These are phyloP conservation scores for Malurus melanocephalus DNA, from an alignment of 2,113 vertebrate genomes.

Conservation along the genomic window DNA sequence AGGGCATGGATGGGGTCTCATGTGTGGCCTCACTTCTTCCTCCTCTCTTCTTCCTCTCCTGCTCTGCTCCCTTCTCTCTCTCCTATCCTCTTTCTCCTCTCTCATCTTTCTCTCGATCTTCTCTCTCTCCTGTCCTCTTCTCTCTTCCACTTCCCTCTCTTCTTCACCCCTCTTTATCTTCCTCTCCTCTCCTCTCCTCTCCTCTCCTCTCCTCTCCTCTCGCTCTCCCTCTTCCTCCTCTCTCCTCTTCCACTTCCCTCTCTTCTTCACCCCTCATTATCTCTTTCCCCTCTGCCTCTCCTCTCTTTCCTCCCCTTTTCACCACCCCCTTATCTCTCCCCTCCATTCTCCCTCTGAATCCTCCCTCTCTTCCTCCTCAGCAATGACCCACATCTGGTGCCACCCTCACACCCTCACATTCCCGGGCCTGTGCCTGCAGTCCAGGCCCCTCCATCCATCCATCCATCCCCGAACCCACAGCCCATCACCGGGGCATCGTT, in stretches of 20 bases:
- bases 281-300: background rate
- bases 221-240: background rate
- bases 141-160: too few relatives aligned
- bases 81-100: background rate
- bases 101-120: background rate
- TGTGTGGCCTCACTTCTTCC: background rate
- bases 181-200: background rate
- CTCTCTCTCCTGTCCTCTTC: background rate
- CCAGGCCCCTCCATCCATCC: background rate
- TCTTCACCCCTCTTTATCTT: background rate
- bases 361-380: background rate
- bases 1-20: rapidly evolving
- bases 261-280: background rate
- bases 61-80: background rate
- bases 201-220: too few relatives aligned
- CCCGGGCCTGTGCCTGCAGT: background rate
- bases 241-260: too few relatives aligned
- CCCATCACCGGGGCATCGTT: background rate
- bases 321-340: background rate
- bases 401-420: background rate
- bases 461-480: background rate
- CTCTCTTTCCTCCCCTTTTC: background rate
- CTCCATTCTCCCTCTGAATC: background rate
- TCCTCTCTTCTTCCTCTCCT: background rate
- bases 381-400: rapidly evolving